Base-by-base conservation (phyloP, 1,140 invertebrate species). In the Scaptomyza montana region DNA sequence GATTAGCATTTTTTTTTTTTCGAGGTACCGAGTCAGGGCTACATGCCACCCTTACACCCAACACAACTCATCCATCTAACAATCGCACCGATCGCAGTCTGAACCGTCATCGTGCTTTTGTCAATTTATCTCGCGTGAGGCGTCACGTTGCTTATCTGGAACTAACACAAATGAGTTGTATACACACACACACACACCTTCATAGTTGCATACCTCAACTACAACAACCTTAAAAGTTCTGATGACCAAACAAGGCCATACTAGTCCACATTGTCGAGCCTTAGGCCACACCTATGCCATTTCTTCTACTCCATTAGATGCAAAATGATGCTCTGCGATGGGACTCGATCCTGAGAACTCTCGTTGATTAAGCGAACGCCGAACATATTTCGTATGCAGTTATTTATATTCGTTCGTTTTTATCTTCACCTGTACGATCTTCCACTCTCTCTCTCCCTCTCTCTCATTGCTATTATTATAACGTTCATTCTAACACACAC, bases 101-200 rank as follows among this genome's bases (percentile, higher is more conserved):
- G 21, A 46, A 30, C 55, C n/a, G 45, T 43, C 43, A 57, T 10
- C 28, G 43, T 49, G 59, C 33, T 51, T 28, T 51, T 46, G 45
- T 49, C 73, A 28, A 59, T 80, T 80, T 85, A 85, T 84, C 80
- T 84, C 77, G 80, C 80, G 80, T 85, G 80, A 84, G 77, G 47
- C 77, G 77, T 85, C 80, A 85, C 80, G 69, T 74, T 85, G 80
- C 73, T 85, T 85, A 85, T 85, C 80, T 74, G 73, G 36, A 80
- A 85, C 77, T 76, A 54, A 66, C 69, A 66, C 49, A 53, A 61
- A 71, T 65, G 56, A 60, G 46, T 65, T 12, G 62, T 59, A 43
- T 54, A 33, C 41, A 33, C 36, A 28, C 53, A 74, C 56, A 49
- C 43, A 45, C 12, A 55, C 41, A 49, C 10, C 21, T 13, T 8